phyloP scores from a whole-genome alignment of 2,797 vertebrate species.

The Thripadectes ignobilis region DNA sequence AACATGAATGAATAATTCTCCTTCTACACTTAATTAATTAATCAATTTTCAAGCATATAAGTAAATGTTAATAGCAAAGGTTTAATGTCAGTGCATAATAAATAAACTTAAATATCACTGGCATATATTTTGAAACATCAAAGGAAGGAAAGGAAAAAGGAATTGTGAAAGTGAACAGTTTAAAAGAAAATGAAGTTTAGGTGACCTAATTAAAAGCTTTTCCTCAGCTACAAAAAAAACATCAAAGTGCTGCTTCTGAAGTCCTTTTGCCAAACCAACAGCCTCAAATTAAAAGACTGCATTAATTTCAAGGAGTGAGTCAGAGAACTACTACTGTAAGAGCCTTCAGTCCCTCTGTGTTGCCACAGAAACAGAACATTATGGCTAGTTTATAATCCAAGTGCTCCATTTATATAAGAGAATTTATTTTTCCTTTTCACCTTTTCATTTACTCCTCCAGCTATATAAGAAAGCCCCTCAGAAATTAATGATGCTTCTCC shows the following conservation, averaged over 20 bases:
- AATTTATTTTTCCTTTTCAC: constrained; percentile 65
- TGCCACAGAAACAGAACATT: constrained; percentile 58
- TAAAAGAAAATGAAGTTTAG: constrained; percentile 71
- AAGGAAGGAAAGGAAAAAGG: constrained; percentile 65
- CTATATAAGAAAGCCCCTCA: background rate
- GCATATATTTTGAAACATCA: constrained; percentile 73
- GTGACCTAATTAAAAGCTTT: constrained; percentile 72
- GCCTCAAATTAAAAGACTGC: constrained; percentile 65
- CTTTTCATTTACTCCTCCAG: constrained; percentile 45
- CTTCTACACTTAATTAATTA: constrained; percentile 74
- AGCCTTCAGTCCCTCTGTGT: constrained; percentile 37
- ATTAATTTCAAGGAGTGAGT: constrained; percentile 68
- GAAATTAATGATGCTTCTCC: constrained; percentile 39
- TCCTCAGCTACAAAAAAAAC: constrained; percentile 58
- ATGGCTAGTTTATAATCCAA: constrained; percentile 62
- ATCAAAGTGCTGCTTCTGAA: constrained; percentile 66
- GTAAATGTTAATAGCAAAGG: constrained; percentile 77
- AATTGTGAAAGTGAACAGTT: constrained; percentile 61
- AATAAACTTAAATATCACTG: constrained; percentile 75
- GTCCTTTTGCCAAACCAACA: constrained; percentile 46
- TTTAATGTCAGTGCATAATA: constrained; percentile 76
- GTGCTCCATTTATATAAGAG: constrained; percentile 17
- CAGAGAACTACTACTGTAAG: constrained; percentile 30
- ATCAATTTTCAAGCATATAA: constrained; percentile 72
- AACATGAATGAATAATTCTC: constrained; percentile 70